Evolutionary conservation across 2,888 invertebrate species (phyloP).

Genomic region (Melieria omissa): DNA sequence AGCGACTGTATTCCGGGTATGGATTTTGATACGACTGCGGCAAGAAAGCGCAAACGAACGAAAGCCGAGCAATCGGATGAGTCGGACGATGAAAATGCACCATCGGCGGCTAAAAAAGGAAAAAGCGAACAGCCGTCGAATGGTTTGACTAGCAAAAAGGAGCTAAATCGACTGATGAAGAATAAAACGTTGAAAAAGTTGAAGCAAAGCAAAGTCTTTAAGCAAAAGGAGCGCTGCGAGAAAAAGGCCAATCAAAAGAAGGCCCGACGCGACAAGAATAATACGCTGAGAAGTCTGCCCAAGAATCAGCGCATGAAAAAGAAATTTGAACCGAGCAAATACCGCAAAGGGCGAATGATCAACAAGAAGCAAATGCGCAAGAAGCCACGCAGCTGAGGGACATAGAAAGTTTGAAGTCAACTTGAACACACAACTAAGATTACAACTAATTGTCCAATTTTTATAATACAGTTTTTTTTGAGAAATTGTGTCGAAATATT

Average conservation of each 20-base stretch:
- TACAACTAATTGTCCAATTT: too few relatives aligned
- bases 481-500: too few relatives aligned
- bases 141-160: conserved; percentile 69
- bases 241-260: conserved; percentile 77
- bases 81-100: conserved; percentile 22
- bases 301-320: conserved; percentile 58
- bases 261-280: conserved; percentile 66
- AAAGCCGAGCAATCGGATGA: neutral
- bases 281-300: conserved; percentile 58
- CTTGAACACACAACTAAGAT: too few relatives aligned
- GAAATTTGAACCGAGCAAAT: conserved; percentile 52
- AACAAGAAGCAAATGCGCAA: conserved; percentile 55
- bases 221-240: conserved; percentile 79
- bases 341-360: conserved; percentile 58
- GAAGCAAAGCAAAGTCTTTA: conserved; percentile 81
- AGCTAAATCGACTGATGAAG: conserved; percentile 77
- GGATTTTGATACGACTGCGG: conserved; percentile 54
- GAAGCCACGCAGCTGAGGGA: conserved; percentile 43
- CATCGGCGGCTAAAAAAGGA: neutral
- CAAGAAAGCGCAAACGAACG: conserved; percentile 28
- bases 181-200: conserved; percentile 78
- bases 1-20: conserved; percentile 59
- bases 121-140: conserved; percentile 14
- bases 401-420: neutral
- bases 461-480: too few relatives aligned